These are phyloP conservation scores for Pangasius larnaudii DNA, from an alignment of 2,797 vertebrate genomes.

Conservation along the genomic window DNA sequence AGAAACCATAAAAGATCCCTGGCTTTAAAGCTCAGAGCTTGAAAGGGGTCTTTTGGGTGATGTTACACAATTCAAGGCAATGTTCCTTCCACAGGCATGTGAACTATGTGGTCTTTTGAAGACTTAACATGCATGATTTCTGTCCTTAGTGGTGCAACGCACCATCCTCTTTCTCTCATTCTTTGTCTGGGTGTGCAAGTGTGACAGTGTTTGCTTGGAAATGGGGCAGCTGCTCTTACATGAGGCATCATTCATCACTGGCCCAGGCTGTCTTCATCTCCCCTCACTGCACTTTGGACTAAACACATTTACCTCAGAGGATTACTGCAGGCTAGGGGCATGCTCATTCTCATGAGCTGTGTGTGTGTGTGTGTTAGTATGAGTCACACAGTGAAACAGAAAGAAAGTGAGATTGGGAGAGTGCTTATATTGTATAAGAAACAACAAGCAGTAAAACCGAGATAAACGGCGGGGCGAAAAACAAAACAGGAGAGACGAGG, in stretches of 20 bases:
- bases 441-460: neutral
- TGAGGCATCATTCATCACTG: conserved; percentile 71
- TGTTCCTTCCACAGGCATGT: conserved; percentile 75
- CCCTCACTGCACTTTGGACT: conserved; percentile 66
- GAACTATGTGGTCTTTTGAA: conserved; percentile 73
- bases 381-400: neutral
- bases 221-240: conserved; percentile 72
- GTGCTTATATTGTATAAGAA: neutral
- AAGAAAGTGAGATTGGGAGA: neutral
- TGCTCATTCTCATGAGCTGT: conserved; percentile 25
- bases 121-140: conserved; percentile 76
- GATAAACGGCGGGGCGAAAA: neutral
- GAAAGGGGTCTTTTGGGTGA: conserved; percentile 67
- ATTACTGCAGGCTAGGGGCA: conserved; percentile 60
- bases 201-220: conserved; percentile 61
- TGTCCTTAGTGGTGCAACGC: conserved; percentile 64
- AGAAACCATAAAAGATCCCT: conserved; percentile 59
- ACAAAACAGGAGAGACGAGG: neutral
- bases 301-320: conserved; percentile 71
- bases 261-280: conserved; percentile 69
- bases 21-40: conserved; percentile 66
- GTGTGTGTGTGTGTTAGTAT: neutral
- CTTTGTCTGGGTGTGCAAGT: conserved; percentile 9
- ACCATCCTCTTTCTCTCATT: neutral
- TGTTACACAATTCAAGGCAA: conserved; percentile 69